Conservation (phyloP, 2,113 vertebrate genomes). For the Sander lucioperca region DNA sequence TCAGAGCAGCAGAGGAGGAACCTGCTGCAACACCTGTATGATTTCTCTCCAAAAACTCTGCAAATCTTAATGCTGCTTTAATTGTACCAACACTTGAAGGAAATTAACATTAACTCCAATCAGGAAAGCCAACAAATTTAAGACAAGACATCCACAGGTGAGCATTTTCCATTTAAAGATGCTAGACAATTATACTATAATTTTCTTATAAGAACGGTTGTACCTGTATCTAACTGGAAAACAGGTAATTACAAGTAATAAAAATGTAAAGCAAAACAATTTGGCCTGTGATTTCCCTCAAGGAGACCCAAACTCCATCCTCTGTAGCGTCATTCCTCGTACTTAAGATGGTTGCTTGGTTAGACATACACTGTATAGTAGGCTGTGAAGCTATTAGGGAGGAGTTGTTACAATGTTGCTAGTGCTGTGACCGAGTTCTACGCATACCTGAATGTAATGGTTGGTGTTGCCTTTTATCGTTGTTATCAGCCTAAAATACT, state of each 20-base stretch:
- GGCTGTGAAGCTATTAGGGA: constrained; percentile 1
- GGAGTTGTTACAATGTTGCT: neutral
- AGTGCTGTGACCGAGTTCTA: constrained; percentile 44
- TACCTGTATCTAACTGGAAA: neutral
- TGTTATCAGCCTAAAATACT: neutral
- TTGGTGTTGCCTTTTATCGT: neutral
- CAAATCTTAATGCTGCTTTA: neutral
- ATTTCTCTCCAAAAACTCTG: constrained; percentile 3
- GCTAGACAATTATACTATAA: neutral
- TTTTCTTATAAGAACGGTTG: neutral
- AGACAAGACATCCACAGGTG: constrained; percentile 63
- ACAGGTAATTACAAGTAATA: neutral
- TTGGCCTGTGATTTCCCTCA: neutral
- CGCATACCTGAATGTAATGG: constrained; percentile 14
- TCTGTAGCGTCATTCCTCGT: neutral
- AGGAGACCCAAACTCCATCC: neutral
- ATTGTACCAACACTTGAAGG: constrained; percentile 14
- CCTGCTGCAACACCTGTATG: constrained; percentile 16
- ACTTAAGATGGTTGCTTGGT: constrained; percentile 7
- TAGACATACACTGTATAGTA: neutral
- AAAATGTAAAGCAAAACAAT: neutral
- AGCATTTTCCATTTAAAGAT: constrained; percentile 36
- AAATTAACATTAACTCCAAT: neutral
- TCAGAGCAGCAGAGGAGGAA: constrained; percentile 33
- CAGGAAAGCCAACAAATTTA: neutral